phyloP scores from a whole-genome alignment of 1,140 invertebrate genomes.

The Drosophila insularis region DNA sequence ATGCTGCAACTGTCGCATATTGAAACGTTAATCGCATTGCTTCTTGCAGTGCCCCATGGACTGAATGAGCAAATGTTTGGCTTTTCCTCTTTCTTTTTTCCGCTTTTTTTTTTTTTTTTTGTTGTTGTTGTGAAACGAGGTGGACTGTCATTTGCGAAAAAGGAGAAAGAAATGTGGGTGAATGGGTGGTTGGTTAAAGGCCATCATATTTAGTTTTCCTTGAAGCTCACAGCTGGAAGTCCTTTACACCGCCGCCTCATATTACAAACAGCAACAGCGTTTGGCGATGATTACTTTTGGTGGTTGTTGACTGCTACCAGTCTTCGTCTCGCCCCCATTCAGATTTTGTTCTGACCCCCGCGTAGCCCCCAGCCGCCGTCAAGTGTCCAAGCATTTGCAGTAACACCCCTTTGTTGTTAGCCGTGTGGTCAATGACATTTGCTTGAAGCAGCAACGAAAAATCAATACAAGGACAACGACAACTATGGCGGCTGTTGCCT shows the following conservation, averaged over 20 bases:
- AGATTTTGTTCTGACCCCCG: neutral
- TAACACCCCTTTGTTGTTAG: constrained; percentile 55
- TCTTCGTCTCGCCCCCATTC: constrained; percentile 6
- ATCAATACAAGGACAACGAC: constrained; percentile 20
- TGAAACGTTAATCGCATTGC: constrained; percentile 21
- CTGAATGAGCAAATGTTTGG: constrained; percentile 1
- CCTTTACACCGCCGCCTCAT: constrained; percentile 5
- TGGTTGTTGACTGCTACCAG: constrained; percentile 46
- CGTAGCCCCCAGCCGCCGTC: neutral
- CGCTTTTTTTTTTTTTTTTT: too few species aligned
- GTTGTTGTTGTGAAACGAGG: too few species aligned
- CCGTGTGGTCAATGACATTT: constrained; percentile 23
- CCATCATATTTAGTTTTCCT: constrained; percentile 66
- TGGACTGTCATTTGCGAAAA: too few species aligned
- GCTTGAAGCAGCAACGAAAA: constrained; percentile 68
- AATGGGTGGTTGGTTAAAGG: neutral
- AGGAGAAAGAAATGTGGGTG: too few species aligned
- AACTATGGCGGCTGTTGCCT: constrained; percentile 67
- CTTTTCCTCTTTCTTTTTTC: neutral
- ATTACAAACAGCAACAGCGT: constrained; percentile 25
- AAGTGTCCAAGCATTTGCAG: neutral
- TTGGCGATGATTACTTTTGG: constrained; percentile 61
- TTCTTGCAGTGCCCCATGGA: constrained; percentile 1
- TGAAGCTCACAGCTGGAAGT: constrained; percentile 42
- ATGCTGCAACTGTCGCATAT: constrained; percentile 21